These are phyloP conservation scores for Porites cylindrica DNA, from an alignment of 92 coral and sea anemone species.

Conservation along the genomic window DNA sequence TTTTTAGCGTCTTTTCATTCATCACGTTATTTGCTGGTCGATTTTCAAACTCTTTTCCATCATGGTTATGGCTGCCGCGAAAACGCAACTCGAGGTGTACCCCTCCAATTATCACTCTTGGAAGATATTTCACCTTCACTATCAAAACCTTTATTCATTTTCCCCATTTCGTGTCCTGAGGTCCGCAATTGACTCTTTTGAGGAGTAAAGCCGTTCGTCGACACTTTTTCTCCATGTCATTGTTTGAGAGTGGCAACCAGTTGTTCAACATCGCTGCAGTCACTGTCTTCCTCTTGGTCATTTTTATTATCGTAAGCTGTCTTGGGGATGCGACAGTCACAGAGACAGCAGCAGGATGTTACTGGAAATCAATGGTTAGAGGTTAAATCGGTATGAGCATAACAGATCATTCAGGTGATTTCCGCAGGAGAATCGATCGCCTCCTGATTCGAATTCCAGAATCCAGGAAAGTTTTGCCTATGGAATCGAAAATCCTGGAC, in stretches of 20 bases:
- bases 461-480: too few species aligned
- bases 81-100: not conserved
- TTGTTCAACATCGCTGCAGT: slow-evolving; percentile 52
- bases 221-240: not conserved
- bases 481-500: too few species aligned
- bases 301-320: slow-evolving; percentile 47
- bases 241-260: not conserved
- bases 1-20: too few species aligned
- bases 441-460: not conserved
- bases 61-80: slow-evolving; percentile 12
- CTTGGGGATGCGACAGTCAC: slow-evolving; percentile 83
- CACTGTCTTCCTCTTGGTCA: slow-evolving; percentile 45
- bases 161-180: not conserved
- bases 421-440: not conserved
- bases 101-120: slow-evolving; percentile 15
- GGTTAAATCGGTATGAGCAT: not conserved
- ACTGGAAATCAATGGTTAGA: slow-evolving; percentile 33
- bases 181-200: not conserved
- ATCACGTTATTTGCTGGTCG: too few species aligned
- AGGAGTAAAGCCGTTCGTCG: not conserved
- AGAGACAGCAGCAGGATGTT: slow-evolving; percentile 71
- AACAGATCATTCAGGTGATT: not conserved
- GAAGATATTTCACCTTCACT: not conserved
- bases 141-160: slow-evolving; percentile 9
- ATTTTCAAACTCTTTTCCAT: not conserved